These are phyloP conservation scores for Akabosia matsudoensis DNA, from an alignment of 1,140 invertebrate genomes.

Conservation along the genomic window DNA sequence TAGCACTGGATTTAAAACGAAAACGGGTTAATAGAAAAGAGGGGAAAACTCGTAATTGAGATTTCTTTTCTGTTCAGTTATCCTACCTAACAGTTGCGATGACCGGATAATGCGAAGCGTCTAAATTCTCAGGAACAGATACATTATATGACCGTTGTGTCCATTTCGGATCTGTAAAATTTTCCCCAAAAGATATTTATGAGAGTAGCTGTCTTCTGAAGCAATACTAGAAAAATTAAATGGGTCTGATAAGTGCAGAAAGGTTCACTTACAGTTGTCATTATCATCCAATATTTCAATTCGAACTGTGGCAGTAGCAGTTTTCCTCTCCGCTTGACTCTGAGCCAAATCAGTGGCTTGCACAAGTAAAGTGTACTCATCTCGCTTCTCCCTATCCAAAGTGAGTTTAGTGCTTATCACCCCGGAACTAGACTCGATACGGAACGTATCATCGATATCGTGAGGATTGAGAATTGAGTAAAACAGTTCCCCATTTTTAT, in stretches of 20 bases:
- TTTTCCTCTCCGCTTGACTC: conserved; percentile 62
- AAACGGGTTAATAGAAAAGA: conserved; percentile 11
- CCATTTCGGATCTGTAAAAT: conserved; percentile 69
- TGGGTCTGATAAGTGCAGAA: not conserved
- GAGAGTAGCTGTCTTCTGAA: not conserved
- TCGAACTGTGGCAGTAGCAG: conserved; percentile 75
- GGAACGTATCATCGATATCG: conserved; percentile 63
- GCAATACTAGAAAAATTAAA: not conserved
- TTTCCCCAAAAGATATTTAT: not conserved
- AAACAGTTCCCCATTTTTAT: conserved; percentile 68
- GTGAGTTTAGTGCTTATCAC: conserved; percentile 75
- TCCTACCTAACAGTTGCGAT: conserved; percentile 73
- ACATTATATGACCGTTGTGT: conserved; percentile 83
- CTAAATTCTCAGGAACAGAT: conserved; percentile 80
- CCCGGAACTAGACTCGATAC: conserved; percentile 76
- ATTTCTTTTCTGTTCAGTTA: conserved; percentile 11
- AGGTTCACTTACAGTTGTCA: conserved; percentile 5
- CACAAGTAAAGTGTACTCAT: conserved; percentile 80
- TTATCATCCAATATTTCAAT: conserved; percentile 63
- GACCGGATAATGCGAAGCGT: conserved; percentile 74
- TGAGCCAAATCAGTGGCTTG: conserved; percentile 79
- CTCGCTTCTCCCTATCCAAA: conserved; percentile 82
- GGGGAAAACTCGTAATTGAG: too few relatives aligned
- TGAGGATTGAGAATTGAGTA: conserved; percentile 55
- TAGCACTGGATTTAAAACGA: conserved; percentile 68